These are phyloP conservation scores for Osedax frankpressi DNA, from an alignment of 2,888 invertebrate genomes.

Conservation along the genomic window DNA sequence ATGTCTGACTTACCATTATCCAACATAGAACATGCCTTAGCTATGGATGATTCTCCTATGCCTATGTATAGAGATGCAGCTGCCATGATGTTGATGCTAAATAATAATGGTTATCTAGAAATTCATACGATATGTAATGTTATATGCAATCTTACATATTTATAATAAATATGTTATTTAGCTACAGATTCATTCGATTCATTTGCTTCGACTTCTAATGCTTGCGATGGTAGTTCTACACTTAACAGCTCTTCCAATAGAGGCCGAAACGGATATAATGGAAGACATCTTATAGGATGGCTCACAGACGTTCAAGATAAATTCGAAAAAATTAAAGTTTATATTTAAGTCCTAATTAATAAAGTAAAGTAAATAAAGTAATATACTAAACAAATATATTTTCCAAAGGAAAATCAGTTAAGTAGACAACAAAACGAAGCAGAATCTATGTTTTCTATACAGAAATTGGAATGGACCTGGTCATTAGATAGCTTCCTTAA, in stretches of 20 bases:
- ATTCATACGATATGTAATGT: no score
- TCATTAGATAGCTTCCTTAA: neutral
- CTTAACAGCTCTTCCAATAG: neutral
- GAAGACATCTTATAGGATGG: neutral
- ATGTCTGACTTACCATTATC: no score
- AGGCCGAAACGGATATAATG: neutral
- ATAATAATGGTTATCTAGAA: no score
- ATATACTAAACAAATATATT: neutral
- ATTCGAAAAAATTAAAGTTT: neutral
- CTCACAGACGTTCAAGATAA: neutral
- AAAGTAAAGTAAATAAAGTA: neutral
- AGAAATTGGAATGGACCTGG: neutral
- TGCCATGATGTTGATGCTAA: neutral
- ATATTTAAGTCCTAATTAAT: neutral
- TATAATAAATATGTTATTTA: no score
- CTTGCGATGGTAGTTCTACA: no score
- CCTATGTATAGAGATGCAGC: neutral
- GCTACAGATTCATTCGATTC: no score
- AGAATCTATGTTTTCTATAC: neutral
- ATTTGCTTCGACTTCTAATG: no score
- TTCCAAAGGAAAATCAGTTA: neutral
- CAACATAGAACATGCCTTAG: neutral
- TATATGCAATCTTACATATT: no score
- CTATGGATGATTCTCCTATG: neutral
- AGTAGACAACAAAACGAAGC: neutral